These are phyloP conservation scores for Prionailurus bengalensis DNA, from an alignment of 2,113 vertebrate genomes.

Conservation along the genomic window DNA sequence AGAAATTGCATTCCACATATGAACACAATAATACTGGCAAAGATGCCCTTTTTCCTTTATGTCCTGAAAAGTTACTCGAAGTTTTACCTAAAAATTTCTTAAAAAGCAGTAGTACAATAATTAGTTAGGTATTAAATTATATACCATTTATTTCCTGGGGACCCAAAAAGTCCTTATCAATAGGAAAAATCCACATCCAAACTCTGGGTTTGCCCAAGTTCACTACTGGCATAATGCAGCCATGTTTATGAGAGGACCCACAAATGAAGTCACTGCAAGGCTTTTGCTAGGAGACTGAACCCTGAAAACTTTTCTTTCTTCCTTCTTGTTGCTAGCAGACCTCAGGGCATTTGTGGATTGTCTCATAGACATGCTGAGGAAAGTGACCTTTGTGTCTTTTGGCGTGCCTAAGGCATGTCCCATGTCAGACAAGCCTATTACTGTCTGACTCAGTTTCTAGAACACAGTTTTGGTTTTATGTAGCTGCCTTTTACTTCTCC, in stretches of 20 bases:
- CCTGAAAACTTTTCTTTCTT: constrained; percentile 36
- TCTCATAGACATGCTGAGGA: not conserved
- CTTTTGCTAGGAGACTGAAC: constrained; percentile 16
- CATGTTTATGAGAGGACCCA: not conserved
- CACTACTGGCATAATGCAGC: not conserved
- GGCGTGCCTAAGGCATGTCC: not conserved
- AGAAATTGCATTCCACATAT: not conserved
- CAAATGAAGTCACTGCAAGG: not conserved
- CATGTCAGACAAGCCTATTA: not conserved
- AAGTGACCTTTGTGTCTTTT: constrained; percentile 45
- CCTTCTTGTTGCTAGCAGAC: not conserved
- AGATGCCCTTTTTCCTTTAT: not conserved
- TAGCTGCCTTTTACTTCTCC: not conserved
- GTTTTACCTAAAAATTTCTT: not conserved
- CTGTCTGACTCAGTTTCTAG: not conserved
- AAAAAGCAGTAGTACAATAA: not conserved
- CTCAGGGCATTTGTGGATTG: not conserved
- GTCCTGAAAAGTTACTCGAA: not conserved
- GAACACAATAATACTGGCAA: not conserved
- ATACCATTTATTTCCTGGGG: not conserved
- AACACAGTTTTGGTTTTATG: not conserved
- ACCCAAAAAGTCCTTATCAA: not conserved
- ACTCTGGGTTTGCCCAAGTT: constrained; percentile 5
- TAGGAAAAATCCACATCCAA: constrained; percentile 25
- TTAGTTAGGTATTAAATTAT: not conserved